Base-by-base conservation (phyloP, 2,797 vertebrate species). In the Silurus lanzhouensis region DNA sequence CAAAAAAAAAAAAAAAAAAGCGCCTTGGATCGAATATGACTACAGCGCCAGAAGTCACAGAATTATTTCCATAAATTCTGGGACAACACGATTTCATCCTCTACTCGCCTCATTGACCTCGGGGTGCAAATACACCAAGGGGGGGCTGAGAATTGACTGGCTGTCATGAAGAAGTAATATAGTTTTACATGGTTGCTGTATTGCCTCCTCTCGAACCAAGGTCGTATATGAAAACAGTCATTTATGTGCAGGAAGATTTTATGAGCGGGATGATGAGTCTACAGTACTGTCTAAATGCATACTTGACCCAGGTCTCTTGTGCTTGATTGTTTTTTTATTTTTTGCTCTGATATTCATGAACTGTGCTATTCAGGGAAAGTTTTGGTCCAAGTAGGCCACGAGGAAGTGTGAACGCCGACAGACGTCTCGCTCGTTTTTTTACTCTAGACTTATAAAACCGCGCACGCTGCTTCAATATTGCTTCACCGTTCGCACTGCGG, bases 51-150 rank as follows among this genome's bases (percentile, higher is more conserved):
- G 71, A 82, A 81, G 76, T 82, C 48, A n/a, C 79, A 46, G 31
- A 76, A 68, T 70, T 60, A 77, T 83, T 86, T 86, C 64, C 71
- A 63, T 78, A 57, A 67, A 77, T 78, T 52, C 85, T 55, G 6
- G 27, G 74, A 78, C 81, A 78, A 70, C 66, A n/a, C n/a, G 67
- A 87, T 87, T 87, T 74, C 76, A 83, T 70, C 52, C 76, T 83
- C 76, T 25, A 67, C 81, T 46, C 72, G 58, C 27, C 85, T 66
- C 68, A 80, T 72, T 80, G 75, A 80, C 82, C 82, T 83, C 68
- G 60, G 57, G 74, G 74, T 55, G 55, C 19, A 78, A 83, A 83
- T 78, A 68, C 63, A 71, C 31, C 22, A 31, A 79, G 70, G 46
- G 66, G 83, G 66, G 83, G 31, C 19, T 44, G 81, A 58, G 71